These are phyloP conservation scores for Metopolophium dirhodum DNA, from an alignment of 1,140 invertebrate genomes.

Conservation along the genomic window DNA sequence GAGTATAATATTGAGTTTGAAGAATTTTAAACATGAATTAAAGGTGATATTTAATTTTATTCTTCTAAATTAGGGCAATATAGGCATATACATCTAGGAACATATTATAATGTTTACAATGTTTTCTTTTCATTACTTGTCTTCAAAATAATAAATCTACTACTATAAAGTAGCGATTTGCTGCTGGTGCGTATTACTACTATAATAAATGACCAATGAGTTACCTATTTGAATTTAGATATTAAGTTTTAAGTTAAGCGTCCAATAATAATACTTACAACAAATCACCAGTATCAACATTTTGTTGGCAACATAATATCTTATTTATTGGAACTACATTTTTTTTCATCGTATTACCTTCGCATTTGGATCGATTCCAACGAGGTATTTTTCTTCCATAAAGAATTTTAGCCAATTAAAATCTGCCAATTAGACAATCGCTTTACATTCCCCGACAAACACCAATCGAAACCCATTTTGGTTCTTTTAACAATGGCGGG, in stretches of 20 bases:
- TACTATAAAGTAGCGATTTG: too few relatives aligned
- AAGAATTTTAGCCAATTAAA: conserved; percentile 56
- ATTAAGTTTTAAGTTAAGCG: neutral
- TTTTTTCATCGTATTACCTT: conserved; percentile 23
- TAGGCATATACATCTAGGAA: neutral
- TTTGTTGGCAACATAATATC: conserved; percentile 27
- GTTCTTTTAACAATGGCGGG: conserved; percentile 47
- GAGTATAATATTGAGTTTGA: neutral
- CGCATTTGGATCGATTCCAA: conserved; percentile 44
- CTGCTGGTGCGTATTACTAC: neutral
- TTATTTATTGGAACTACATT: conserved; percentile 35
- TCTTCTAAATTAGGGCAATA: neutral
- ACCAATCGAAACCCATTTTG: conserved; percentile 44
- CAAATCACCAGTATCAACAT: neutral
- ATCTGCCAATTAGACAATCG: conserved; percentile 47
- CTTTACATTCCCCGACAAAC: conserved; percentile 46
- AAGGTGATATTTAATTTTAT: neutral
- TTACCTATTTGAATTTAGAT: neutral
- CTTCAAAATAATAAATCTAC: neutral
- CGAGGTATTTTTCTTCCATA: neutral
- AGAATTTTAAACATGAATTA: neutral
- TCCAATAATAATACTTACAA: neutral
- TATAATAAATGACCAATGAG: neutral
- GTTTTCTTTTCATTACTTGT: neutral
- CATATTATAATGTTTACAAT: neutral